A percentile compares a stretch with the other conserved stretches of the same genome.
These are phyloP conservation scores for Drosophila pseudoananassae DNA, from an alignment of 1,140 invertebrate genomes.

Conservation along the genomic window DNA sequence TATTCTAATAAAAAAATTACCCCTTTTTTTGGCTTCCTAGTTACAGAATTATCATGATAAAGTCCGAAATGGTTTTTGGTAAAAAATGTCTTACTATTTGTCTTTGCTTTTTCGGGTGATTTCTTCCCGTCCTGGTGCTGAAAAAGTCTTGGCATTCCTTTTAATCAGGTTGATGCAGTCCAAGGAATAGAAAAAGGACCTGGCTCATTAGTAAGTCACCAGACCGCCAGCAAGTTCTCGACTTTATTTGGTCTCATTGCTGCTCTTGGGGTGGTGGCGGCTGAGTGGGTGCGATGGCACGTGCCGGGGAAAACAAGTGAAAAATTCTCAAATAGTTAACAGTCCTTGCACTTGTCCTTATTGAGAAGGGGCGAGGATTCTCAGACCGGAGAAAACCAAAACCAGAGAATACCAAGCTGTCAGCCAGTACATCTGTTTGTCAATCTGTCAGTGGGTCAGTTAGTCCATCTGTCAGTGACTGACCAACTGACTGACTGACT, in stretches of 20 bases:
- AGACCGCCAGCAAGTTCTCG: conserved; percentile 59
- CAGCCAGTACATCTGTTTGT: conserved; percentile 33
- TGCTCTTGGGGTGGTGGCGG: conserved; percentile 4
- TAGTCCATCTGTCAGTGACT: not conserved
- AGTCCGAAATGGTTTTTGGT: conserved; percentile 1
- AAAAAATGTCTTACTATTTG: conserved; percentile 25
- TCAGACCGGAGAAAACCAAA: conserved; percentile 1
- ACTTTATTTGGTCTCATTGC: conserved; percentile 40
- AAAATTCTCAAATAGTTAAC: conserved; percentile 67
- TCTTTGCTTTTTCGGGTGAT: conserved; percentile 12
- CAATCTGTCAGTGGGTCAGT: conserved; percentile 20
- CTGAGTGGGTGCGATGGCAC: conserved; percentile 31
- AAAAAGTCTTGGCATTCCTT: conserved; percentile 32
- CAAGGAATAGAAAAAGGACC: conserved; percentile 14
- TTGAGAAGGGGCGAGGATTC: not conserved
- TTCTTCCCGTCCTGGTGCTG: not conserved
- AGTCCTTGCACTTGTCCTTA: conserved; percentile 42
- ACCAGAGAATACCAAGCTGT: conserved; percentile 29
- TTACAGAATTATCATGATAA: not conserved
- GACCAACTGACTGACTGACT: not conserved
- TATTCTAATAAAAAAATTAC: not conserved
- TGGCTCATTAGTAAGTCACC: conserved; percentile 69
- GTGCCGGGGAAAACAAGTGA: conserved; percentile 62
- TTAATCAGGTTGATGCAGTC: conserved; percentile 47
- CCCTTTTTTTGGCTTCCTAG: not conserved